Evolutionary conservation across 2,113 vertebrate genomes (phyloP).

Genomic region (Chaenogobius annularis): DNA sequence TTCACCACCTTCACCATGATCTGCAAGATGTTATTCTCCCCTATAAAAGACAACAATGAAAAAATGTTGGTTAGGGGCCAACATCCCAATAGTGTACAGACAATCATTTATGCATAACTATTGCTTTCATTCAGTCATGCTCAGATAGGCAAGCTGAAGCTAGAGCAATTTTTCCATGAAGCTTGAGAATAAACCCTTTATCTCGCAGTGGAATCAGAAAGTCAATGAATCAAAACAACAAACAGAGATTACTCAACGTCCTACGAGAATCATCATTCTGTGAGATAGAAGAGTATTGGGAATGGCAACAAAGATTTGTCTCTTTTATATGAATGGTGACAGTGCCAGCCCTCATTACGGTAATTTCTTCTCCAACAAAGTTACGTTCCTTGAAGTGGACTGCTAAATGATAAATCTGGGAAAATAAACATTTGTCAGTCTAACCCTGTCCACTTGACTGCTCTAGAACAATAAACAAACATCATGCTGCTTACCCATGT

Average conservation of each 20-base stretch:
- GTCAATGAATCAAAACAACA: conserved; percentile 60
- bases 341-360: conserved; percentile 23
- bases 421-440: conserved; percentile 39
- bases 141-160: conserved; percentile 27
- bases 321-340: conserved; percentile 29
- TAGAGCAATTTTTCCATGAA: conserved; percentile 38
- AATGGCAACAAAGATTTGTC: conserved; percentile 8
- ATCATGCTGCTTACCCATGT: conserved; percentile 1
- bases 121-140: conserved; percentile 14
- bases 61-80: not conserved
- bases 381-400: conserved; percentile 24
- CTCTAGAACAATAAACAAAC: conserved; percentile 58
- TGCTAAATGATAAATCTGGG: conserved; percentile 58
- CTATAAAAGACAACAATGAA: conserved; percentile 56
- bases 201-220: conserved; percentile 43
- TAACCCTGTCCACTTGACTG: conserved; percentile 33
- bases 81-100: not conserved
- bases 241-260: conserved; percentile 40
- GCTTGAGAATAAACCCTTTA: conserved; percentile 11
- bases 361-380: conserved; percentile 13
- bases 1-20: conserved; percentile 98
- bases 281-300: not conserved
- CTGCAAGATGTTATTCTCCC: conserved; percentile 96
- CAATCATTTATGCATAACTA: not conserved
- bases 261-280: conserved; percentile 49